Evolutionary conservation across 1,140 invertebrate species (phyloP).

Genomic region (Amyelois transitella): DNA sequence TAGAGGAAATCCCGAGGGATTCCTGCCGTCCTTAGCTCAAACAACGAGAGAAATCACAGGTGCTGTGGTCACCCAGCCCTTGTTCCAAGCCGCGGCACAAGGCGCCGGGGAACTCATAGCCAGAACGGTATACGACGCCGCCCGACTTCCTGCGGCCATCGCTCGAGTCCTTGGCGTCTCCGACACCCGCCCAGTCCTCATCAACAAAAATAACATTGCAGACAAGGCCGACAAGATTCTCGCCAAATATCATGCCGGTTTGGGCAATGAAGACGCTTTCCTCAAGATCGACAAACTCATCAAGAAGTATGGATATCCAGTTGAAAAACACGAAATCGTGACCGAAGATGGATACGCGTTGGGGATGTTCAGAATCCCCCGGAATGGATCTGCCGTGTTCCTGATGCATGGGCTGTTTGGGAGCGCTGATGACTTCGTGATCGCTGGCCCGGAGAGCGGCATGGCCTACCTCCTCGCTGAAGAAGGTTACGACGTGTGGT

Average conservation of each 20-base stretch:
- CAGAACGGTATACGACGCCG: constrained; percentile 4
- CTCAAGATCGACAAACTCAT: constrained; percentile 31
- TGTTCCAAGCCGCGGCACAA: constrained; percentile 6
- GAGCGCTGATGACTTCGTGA: constrained; percentile 80
- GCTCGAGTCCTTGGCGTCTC: constrained; percentile 8
- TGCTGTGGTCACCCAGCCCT: constrained; percentile 10
- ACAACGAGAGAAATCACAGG: constrained; percentile 8
- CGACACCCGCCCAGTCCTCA: constrained; percentile 5
- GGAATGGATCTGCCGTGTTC: constrained; percentile 64
- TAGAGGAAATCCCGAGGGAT: background rate
- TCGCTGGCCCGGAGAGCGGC: constrained; percentile 76
- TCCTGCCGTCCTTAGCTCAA: constrained; percentile 6
- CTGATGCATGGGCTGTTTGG: constrained; percentile 82
- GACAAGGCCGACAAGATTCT: constrained; percentile 11
- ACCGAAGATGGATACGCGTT: constrained; percentile 45
- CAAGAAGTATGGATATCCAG: constrained; percentile 32
- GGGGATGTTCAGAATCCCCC: constrained; percentile 35
- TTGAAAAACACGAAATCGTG: constrained; percentile 30
- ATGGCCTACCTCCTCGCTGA: constrained; percentile 78
- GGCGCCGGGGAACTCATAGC: constrained; percentile 13
- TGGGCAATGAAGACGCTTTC: constrained; percentile 25
- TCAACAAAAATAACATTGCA: constrained; percentile 16
- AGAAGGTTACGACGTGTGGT: constrained; percentile 82
- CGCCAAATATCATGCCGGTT: constrained; percentile 16
- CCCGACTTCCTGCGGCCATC: constrained; percentile 9